Conservation (phyloP, 1,140 invertebrate species). For the Monomorium pharaonis region DNA sequence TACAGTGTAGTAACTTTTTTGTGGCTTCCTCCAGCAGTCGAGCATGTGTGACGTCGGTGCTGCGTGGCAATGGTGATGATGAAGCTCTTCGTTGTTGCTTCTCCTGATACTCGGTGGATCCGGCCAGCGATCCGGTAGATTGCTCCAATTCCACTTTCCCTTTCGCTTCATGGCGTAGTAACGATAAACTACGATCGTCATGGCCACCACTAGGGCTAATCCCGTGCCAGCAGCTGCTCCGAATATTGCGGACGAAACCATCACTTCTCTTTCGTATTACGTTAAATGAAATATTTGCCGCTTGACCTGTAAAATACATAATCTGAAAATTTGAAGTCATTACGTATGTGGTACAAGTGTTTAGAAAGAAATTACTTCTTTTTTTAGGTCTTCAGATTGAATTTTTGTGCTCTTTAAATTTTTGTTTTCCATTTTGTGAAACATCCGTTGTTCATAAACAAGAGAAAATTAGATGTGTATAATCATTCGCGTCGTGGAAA, state of each 20-base stretch:
- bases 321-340: background rate
- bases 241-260: slow-evolving; percentile 88
- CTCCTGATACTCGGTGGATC: slow-evolving; percentile 60
- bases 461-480: background rate
- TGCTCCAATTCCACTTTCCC: slow-evolving; percentile 86
- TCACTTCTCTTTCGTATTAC: slow-evolving; percentile 61
- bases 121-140: slow-evolving; percentile 84
- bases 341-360: too few relatives aligned
- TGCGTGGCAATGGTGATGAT: slow-evolving; percentile 21
- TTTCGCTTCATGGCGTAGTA: slow-evolving; percentile 86
- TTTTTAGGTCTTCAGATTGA: background rate
- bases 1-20: slow-evolving; percentile 72
- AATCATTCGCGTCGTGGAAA: background rate
- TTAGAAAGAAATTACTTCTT: background rate
- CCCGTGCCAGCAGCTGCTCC: slow-evolving; percentile 89
- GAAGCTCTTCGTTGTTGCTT: background rate
- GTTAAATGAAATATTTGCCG: background rate
- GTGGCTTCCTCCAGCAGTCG: slow-evolving; percentile 65
- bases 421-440: background rate
- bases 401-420: background rate
- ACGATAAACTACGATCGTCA: slow-evolving; percentile 88
- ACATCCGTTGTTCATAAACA: background rate
- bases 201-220: slow-evolving; percentile 87
- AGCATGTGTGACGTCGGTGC: slow-evolving; percentile 49
- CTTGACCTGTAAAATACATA: background rate